These are phyloP conservation scores for Echinops telfairi DNA, from an alignment of 2,113 vertebrate species.

Conservation along the genomic window DNA sequence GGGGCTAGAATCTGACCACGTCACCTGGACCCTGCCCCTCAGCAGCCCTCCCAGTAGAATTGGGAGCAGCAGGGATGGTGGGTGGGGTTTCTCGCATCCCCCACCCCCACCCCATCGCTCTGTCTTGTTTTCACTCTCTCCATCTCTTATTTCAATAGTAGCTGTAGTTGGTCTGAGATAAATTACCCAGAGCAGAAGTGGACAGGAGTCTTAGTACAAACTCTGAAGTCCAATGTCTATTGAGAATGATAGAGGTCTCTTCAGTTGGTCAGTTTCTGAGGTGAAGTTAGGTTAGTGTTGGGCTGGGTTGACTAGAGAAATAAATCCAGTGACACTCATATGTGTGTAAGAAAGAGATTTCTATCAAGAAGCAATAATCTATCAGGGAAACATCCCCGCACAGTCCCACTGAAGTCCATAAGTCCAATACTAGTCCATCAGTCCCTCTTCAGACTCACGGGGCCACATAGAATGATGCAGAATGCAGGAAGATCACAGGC, in stretches of 20 bases:
- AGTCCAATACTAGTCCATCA: no score
- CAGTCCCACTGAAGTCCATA: no score
- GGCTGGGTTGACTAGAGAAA: no score
- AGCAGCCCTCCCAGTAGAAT: not conserved
- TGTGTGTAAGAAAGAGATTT: no score
- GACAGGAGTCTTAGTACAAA: not conserved
- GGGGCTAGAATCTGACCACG: not conserved
- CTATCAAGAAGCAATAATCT: no score
- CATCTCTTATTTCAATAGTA: not conserved
- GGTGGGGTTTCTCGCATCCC: fast-evolving
- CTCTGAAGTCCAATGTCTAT: not conserved
- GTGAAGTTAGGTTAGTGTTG: not conserved
- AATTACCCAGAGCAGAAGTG: not conserved
- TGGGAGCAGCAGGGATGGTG: not conserved
- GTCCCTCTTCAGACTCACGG: no score
- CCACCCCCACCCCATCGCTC: no score
- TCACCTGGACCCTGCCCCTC: not conserved
- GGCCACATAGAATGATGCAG: no score
- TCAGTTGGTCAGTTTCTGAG: not conserved
- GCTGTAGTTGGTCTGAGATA: not conserved
- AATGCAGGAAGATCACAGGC: no score
- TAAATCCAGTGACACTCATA: no score
- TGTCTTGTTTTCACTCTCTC: no score
- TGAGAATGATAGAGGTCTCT: not conserved
- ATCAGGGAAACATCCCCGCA: no score